These are phyloP conservation scores for Percopsis transmontana DNA, from an alignment of 2,113 vertebrate genomes.

Conservation along the genomic window DNA sequence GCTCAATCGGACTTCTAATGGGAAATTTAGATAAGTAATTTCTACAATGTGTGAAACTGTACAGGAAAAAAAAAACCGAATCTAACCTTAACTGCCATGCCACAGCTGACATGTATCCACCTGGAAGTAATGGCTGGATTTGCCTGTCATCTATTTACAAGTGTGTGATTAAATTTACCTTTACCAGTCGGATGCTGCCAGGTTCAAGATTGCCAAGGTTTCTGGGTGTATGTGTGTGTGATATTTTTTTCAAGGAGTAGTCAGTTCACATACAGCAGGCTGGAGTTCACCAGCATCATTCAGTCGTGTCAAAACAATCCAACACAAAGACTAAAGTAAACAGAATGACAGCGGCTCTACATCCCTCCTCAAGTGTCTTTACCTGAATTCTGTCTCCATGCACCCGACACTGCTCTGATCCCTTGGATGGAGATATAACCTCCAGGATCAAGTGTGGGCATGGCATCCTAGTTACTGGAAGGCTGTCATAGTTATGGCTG, in stretches of 20 bases:
- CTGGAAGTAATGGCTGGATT: too few relatives aligned
- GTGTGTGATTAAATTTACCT: too few relatives aligned
- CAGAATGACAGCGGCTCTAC: slow-evolving; percentile 11
- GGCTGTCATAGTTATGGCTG: too few relatives aligned
- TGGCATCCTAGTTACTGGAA: too few relatives aligned
- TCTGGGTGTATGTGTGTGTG: too few relatives aligned
- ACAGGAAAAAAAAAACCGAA: neutral
- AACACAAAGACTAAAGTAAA: slow-evolving; percentile 26
- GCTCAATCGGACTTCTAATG: neutral
- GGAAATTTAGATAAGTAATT: neutral
- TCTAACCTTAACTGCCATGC: too few relatives aligned
- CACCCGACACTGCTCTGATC: slow-evolving; percentile 24
- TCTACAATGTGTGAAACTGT: neutral
- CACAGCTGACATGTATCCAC: too few relatives aligned
- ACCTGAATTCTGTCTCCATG: slow-evolving; percentile 19
- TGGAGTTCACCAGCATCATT: slow-evolving; percentile 20
- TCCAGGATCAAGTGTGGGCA: too few relatives aligned
- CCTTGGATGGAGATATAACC: slow-evolving; percentile 4
- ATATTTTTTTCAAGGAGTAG: too few relatives aligned
- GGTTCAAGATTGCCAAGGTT: too few relatives aligned
- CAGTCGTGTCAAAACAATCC: slow-evolving; percentile 23
- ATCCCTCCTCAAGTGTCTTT: neutral
- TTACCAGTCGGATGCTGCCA: too few relatives aligned
- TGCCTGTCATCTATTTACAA: too few relatives aligned
- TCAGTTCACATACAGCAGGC: neutral